Evolutionary conservation across 2,113 vertebrate species (phyloP), one percentile per base, ranked within the genome.

Genomic region (Psephotus haematonotus): DNA sequence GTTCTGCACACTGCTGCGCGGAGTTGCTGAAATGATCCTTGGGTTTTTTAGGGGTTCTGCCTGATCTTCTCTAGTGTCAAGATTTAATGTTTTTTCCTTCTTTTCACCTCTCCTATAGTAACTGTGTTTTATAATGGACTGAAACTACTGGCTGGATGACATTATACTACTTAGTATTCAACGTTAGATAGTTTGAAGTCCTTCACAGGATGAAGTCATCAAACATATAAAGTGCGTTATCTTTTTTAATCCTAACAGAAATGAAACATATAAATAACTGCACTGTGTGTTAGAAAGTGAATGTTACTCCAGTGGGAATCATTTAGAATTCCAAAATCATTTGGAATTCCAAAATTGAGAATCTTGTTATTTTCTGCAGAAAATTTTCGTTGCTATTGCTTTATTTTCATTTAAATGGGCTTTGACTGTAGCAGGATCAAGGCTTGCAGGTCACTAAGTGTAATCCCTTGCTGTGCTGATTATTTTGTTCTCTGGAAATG

Each of bases 341-440:
- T 52, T 10, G 67, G 82, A 77, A 95, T 97, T 95, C 52, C 44
- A 80, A 63, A 94, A 94, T 93, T 93, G 93, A 95, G 67, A 60
- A 84, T 47, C 5, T 82, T 19, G 3, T 67, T 87, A 13, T 44
- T 63, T 62, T 86, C 59, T 92, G 11, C 13, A 82, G 62, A 43
- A 28, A 55, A 49, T 76, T 90, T 94, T 93, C 71, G 77, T 41
- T 69, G 13, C 57, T 95, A 19, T 86, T 87, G 67, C 91, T 97
- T 95, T 88, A 29, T 92, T 98, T 96, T 95, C 81, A 82, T 97
- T 95, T 62, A 77, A 31, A 31, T 49, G 39, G 25, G 2, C 68
- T 68, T 91, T 86, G 82, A n/a, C 41, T 71, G 5, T 31, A 31
- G 69, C 83, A 55, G 68, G 37, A 43, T 75, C 33, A 64, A 86